These are phyloP conservation scores for Arvicanthis niloticus DNA, from an alignment of 2,113 vertebrate species.

Conservation along the genomic window DNA sequence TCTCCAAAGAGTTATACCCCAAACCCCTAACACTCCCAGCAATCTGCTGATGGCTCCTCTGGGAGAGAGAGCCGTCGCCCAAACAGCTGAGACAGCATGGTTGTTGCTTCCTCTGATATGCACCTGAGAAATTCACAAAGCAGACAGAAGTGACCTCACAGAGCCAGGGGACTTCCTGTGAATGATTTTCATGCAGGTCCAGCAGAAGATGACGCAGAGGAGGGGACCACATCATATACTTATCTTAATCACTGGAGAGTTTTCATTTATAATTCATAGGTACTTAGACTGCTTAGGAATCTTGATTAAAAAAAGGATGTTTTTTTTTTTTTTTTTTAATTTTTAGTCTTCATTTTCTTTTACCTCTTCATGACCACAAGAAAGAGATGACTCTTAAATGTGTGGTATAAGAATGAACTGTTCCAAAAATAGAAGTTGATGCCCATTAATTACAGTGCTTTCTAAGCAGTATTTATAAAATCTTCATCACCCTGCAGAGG, in stretches of 20 bases:
- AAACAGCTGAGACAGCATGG: not conserved
- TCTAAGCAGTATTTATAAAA: conserved; percentile 71
- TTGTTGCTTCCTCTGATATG: not conserved
- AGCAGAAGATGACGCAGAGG: conserved; percentile 28
- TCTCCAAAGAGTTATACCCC: not conserved
- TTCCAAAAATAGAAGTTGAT: conserved; percentile 73
- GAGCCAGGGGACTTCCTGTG: conserved; percentile 18
- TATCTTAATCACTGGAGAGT: conserved; percentile 80
- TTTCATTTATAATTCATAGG: conserved; percentile 81
- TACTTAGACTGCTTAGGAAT: conserved; percentile 62
- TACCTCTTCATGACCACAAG: conserved; percentile 71
- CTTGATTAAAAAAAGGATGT: conserved; percentile 73
- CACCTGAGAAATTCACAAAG: not conserved
- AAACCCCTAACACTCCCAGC: not conserved
- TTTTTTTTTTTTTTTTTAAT: conserved; percentile 20
- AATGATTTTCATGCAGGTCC: conserved; percentile 24
- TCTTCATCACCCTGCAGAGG: conserved; percentile 47
- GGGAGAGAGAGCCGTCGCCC: not conserved
- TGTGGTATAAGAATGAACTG: conserved; percentile 74
- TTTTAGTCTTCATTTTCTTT: not conserved
- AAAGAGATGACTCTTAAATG: conserved; percentile 69
- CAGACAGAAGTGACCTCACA: conserved; percentile 58
- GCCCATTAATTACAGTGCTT: conserved; percentile 59
- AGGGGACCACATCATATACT: conserved; percentile 64
- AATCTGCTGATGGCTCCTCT: not conserved